Evolutionary conservation across 2,113 vertebrate genomes (phyloP).

Genomic region (Pyrgilauda ruficollis): DNA sequence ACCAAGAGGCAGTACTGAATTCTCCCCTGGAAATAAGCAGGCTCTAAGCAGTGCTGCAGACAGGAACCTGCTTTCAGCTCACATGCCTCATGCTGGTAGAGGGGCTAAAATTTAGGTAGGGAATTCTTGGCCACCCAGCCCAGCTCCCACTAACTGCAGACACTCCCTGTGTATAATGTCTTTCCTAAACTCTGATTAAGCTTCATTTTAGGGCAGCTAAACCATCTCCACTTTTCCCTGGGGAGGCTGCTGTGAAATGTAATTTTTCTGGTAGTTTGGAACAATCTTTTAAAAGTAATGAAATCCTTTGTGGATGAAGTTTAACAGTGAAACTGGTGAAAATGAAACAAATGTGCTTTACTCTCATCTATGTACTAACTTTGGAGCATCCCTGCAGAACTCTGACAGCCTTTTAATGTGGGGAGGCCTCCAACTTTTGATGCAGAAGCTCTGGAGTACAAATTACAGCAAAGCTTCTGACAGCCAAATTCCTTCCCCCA

Average conservation of each 20-base stretch:
- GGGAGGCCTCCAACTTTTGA: not conserved
- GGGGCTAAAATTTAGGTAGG: not conserved
- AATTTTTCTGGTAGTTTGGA: not conserved
- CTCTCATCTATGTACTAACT: not conserved
- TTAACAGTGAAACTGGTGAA: not conserved
- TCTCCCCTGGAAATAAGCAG: not conserved
- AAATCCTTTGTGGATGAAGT: not conserved
- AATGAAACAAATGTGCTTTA: not conserved
- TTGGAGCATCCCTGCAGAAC: not conserved
- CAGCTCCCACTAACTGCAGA: not conserved
- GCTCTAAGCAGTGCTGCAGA: not conserved
- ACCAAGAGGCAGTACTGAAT: not conserved
- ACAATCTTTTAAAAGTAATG: not conserved
- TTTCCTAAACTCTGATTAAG: not conserved
- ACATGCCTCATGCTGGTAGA: not conserved
- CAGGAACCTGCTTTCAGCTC: not conserved
- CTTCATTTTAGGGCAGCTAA: slow-evolving; percentile 20
- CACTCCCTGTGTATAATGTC: not conserved
- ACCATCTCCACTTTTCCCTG: not conserved
- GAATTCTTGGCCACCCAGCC: not conserved
- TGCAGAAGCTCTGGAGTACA: not conserved
- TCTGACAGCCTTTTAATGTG: not conserved
- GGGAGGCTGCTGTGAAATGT: not conserved
- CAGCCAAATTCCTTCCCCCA: not conserved
- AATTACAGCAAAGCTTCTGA: not conserved